A percentile compares a stretch with the other conserved stretches of the same genome.
Evolutionary conservation across 2,797 vertebrate genomes (phyloP).

Genomic region (Anableps anableps): DNA sequence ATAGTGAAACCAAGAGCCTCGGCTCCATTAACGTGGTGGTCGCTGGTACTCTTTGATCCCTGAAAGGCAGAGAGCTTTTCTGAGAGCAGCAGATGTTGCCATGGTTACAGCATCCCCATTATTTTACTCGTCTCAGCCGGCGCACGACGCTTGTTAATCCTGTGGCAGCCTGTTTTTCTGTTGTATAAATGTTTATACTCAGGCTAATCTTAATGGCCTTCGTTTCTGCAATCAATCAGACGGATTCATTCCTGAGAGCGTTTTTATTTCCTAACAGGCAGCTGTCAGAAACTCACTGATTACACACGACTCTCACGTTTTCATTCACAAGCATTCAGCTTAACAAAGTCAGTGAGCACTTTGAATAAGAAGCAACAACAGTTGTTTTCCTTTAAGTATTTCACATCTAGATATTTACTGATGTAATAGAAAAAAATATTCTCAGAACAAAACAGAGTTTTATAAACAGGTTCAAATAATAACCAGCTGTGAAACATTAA

Average conservation of each 20-base stretch:
- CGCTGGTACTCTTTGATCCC: constrained; percentile 25
- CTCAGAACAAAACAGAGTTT: neutral
- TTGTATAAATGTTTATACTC: neutral
- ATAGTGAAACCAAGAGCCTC: constrained; percentile 4
- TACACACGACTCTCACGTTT: neutral
- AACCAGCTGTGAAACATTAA: neutral
- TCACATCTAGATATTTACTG: neutral
- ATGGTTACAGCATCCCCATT: constrained; percentile 48
- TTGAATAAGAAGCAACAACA: neutral
- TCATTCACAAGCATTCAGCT: neutral
- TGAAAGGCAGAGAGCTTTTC: constrained; percentile 16
- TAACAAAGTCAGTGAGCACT: neutral
- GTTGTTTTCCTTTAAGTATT: neutral
- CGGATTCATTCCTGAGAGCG: neutral
- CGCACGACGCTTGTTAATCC: neutral
- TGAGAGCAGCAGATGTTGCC: constrained; percentile 32
- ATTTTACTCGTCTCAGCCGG: neutral
- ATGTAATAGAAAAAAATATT: neutral
- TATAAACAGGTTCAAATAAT: no score
- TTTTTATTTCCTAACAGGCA: neutral
- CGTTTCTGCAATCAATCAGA: neutral
- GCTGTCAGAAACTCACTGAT: neutral
- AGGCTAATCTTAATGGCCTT: neutral
- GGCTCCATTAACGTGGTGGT: neutral
- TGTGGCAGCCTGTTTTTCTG: constrained; percentile 3